These are phyloP conservation scores for Amblyjoppa proteus DNA, from an alignment of 2,888 invertebrate genomes.

Conservation along the genomic window DNA sequence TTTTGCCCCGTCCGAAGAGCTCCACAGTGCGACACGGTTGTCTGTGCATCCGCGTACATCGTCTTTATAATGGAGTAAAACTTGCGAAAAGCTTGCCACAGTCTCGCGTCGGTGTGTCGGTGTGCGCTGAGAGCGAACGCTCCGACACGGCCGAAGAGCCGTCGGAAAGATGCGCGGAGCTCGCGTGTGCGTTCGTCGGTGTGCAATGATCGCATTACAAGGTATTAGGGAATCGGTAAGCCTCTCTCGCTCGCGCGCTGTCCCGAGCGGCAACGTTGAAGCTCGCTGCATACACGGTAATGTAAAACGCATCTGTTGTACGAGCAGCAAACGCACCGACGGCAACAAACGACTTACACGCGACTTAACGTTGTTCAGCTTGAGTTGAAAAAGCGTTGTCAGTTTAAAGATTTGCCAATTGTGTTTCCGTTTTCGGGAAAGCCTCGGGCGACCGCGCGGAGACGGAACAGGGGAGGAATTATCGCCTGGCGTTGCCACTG, in stretches of 20 bases:
- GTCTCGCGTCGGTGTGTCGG: neutral
- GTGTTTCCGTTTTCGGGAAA: neutral
- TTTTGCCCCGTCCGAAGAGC: slow-evolving; percentile 19
- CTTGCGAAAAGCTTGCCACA: neutral
- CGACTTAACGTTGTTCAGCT: slow-evolving; percentile 73
- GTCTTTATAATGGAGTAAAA: slow-evolving; percentile 2
- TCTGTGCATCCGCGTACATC: neutral
- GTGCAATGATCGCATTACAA: slow-evolving; percentile 84
- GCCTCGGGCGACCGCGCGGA: neutral
- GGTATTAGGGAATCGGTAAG: slow-evolving; percentile 83
- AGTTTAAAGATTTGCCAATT: neutral
- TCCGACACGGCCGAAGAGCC: neutral
- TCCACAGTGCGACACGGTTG: neutral
- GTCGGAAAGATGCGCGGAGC: slow-evolving; percentile 21
- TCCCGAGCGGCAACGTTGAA: slow-evolving; percentile 51
- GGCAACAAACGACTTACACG: slow-evolving; percentile 76
- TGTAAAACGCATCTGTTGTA: neutral
- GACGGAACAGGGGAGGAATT: slow-evolving; percentile 12
- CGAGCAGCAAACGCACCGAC: slow-evolving; percentile 46
- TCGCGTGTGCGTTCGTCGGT: slow-evolving; percentile 69
- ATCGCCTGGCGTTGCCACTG: slow-evolving; percentile 28
- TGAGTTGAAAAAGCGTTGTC: slow-evolving; percentile 60
- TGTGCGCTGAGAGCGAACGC: neutral
- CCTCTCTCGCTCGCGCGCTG: slow-evolving; percentile 73
- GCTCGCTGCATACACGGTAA: slow-evolving; percentile 70